Evolutionary conservation across 2,797 vertebrate species (phyloP), one percentile per base, ranked within the genome.

Genomic region (Aselliscus stoliczkanus): DNA sequence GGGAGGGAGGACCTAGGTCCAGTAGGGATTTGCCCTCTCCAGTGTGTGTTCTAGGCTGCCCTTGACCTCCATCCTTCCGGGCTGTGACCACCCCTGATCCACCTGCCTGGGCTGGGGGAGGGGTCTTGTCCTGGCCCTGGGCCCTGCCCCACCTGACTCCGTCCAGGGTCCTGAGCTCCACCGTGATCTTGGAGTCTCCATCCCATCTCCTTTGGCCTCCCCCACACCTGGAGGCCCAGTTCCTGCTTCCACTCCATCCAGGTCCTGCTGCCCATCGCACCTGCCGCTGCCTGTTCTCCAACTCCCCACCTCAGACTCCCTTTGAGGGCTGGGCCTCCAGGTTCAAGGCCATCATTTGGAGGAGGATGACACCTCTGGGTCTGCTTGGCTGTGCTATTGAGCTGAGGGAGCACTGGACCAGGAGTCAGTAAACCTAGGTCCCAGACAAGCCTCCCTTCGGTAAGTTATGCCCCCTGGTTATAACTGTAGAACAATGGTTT

Each of bases 141-240:
- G 9, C 37, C 27, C 14, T 1, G 14, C 3, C 27, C 3, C 17
- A 3, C 8, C 2, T 34, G 29, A 14, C 18, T 31, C 23, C 29
- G 12, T 56, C 10, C 47, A 58, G 65, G 47, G 31, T 75, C 44
- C 90, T 67, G 76, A 69, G 42, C 13, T 34, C 77, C 20, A 10
- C 29, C 14, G 54, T 67, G 54, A 72, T 15, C 29, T 50, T 34
- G 50, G 27, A 7, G 12, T 64, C n/a, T 58, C 60, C 20, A 17
- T 58, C 44, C 10, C 10, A 2, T 60, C 37, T 64, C 37, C 8
- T 27, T 54, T 21, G 31, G 20, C 31, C 20, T 37, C 23, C 5
- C 15, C 1, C 6, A 42, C 52, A 29, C 15, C 58, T 23, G 39
- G 52, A 73, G 23, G 27, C 15, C 2, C 0, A 7, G 11, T 8